Percentiles rank a stretch among this genome's conserved stretches.
These are phyloP conservation scores for Anser cygnoides DNA, from an alignment of 2,113 vertebrate species.

Conservation along the genomic window DNA sequence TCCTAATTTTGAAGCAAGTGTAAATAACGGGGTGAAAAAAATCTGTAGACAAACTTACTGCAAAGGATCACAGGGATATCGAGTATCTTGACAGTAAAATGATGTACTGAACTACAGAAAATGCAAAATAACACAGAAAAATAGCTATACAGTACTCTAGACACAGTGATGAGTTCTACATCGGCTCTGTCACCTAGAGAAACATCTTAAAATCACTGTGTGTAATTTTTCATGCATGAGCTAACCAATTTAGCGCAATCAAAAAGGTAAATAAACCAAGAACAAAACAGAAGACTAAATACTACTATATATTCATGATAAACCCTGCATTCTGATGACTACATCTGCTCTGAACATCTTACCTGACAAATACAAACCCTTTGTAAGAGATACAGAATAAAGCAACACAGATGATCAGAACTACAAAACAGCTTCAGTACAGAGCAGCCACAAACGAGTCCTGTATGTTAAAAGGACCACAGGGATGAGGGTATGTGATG, in stretches of 20 bases:
- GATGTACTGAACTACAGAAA: background rate
- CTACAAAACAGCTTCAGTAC: background rate
- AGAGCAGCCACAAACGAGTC: background rate
- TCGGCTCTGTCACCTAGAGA: background rate
- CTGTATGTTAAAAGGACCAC: fast-evolving
- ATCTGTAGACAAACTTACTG: background rate
- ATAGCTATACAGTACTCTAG: background rate
- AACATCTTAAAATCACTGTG: background rate
- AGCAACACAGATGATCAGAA: background rate
- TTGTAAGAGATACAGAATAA: background rate
- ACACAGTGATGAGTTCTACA: background rate
- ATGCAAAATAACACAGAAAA: background rate
- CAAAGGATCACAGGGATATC: background rate
- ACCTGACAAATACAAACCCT: background rate
- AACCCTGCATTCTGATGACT: background rate
- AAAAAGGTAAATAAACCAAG: background rate
- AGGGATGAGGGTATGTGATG: background rate
- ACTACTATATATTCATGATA: background rate
- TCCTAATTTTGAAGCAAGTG: background rate
- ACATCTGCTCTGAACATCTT: background rate
- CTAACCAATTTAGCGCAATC: background rate
- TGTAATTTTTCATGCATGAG: background rate
- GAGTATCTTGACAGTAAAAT: background rate
- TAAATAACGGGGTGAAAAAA: background rate
- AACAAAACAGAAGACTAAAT: background rate